Base-by-base conservation (phyloP, 2,113 vertebrate genomes). In the Eulemur rufifrons region DNA sequence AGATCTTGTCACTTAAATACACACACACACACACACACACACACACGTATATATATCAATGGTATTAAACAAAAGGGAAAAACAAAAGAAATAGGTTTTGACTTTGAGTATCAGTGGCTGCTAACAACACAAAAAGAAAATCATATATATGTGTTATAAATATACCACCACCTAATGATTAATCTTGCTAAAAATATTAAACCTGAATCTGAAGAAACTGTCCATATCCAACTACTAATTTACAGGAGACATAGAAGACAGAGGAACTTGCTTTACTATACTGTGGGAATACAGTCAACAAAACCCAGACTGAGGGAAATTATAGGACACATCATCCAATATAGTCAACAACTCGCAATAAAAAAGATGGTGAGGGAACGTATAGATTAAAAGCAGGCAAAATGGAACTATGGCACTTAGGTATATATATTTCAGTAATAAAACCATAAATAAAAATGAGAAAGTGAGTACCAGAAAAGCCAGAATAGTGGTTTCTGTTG, bases 11-110 rank as follows among this genome's bases (percentile, higher is more conserved):
- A 25, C 59, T 63, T 63, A 63, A 63, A 63, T 10, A 61, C 1
- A 63, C 10, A 61, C 8, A 23, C 9, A 61, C 23, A 61, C 23
- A 61, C 23, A 54, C 52, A 18, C 52, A 54, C 52, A 20, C 52
- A 54, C 52, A 56, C 54, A 56, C 18, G 7, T 20, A 54, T 54
- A 6, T 54, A 54, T 54, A 20, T 56, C 17, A 7, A 20, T 20
- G 27, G 59, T 29, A 63, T 27, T 69, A 15, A 86, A 78, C 27
- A 81, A 66, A 42, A 42, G 21, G 6, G 13, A 50, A 37, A 73
- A 71, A 61, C 63, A 84, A 89, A 71, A 23, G 29, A 95, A 86
- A 54, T 95, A 39, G 32, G 45, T 95, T 95, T 96, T 66, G 37
- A 93, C 25, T n/a, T 64, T 69, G 69, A 88, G 15, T 87, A n/a